Base-by-base conservation (phyloP, 2,888 invertebrate species). In the Iselma pallidipennis region DNA sequence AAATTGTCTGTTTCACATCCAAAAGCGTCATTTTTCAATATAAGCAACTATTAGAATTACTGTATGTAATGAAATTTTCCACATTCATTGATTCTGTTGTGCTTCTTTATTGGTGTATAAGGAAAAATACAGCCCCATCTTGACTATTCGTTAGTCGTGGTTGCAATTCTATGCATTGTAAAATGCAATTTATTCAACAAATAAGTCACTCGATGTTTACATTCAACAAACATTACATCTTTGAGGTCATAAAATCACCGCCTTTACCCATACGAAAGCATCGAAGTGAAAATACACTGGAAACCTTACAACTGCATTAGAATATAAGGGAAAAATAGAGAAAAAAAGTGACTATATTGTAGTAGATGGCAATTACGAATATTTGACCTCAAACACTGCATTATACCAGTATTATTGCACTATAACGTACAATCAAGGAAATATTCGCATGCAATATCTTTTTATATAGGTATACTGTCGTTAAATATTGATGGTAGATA, bases 141-240 rank as follows among this genome's bases (percentile, higher is more conserved):
- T 14, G 42, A 42, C 12, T n/a, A 31, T n/a, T 31, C 19, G 16
- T 42, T 42, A 42, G 42, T 23, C n/a, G 10, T 16, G 10, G 28
- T 12, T 2, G 45, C 45, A 45, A 21, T 45, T 45, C 21, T 12
- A 45, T 45, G 45, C 6, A 45, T 45, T 45, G 21, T 45, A 23
- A 45, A 45, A 21, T 45, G 45, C 21, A 45, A 42, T 45, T 45
- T 45, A 45, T 45, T 45, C 45, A 23, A 45, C 45, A 45, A 45
- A 45, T n/a, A 45, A 21, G 12, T 45, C 4, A 37, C 16, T 45
- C 12, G 21, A 23, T 45, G 23, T 45, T 10, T 45, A 45, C 45
- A 37, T 33, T 3, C 14, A 4, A 4, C 14, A 33, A 33, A 33
- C 14, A 45, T 45, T 45, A 23, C 21, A 9, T 45, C 45, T 45